Evolutionary conservation across 1,140 invertebrate genomes (phyloP).

Genomic region (fruit fly (Drosophila melanogaster)): DNA sequence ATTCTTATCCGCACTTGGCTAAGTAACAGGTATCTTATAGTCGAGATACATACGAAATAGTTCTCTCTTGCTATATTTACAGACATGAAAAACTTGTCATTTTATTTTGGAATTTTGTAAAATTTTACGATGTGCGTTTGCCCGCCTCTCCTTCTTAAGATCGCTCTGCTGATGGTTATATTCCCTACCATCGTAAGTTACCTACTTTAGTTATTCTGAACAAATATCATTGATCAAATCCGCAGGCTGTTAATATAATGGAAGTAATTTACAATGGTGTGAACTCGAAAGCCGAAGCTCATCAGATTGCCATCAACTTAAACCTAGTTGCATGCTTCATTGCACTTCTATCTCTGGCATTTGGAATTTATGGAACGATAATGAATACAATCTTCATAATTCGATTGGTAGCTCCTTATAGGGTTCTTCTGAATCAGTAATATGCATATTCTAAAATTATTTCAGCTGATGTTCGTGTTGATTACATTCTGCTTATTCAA

Average conservation of each 20-base stretch:
- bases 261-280: not conserved
- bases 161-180: not conserved
- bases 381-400: not conserved
- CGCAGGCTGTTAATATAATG: not conserved
- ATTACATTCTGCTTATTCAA: slow-evolving; percentile 25
- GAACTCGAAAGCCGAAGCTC: not conserved
- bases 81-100: slow-evolving; percentile 11
- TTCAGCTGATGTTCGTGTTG: slow-evolving; percentile 29
- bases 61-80: not conserved
- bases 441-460: not conserved
- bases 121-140: slow-evolving; percentile 36
- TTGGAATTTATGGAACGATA: not conserved
- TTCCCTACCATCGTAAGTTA: slow-evolving; percentile 27
- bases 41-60: too few relatives aligned
- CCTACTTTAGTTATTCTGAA: too few relatives aligned
- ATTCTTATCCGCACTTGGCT: not conserved
- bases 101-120: not conserved
- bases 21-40: too few relatives aligned
- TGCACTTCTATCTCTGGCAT: not conserved
- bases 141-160: not conserved
- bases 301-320: not conserved
- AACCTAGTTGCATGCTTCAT: not conserved
- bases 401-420: not conserved
- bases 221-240: not conserved
- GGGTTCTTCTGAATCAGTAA: too few relatives aligned